phyloP scores from a whole-genome alignment of 2,888 invertebrate genomes.

The Mactromeris polynyma region DNA sequence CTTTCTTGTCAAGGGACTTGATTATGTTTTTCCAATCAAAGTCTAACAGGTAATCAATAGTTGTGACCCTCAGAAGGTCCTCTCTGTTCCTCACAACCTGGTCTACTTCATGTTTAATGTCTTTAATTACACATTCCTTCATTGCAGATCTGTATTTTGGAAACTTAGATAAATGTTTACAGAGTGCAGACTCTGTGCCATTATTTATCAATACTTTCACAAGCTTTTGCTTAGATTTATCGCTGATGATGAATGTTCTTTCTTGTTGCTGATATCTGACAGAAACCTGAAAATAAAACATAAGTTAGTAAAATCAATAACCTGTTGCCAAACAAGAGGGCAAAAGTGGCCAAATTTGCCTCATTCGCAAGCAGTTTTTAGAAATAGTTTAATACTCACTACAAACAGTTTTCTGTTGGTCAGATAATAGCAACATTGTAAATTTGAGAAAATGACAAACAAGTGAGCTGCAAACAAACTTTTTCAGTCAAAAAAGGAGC shows the following conservation, averaged over 20 bases:
- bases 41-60: conserved; percentile 27
- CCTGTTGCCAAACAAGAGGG: too few species aligned
- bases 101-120: conserved; percentile 21
- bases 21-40: conserved; percentile 42
- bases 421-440: too few species aligned
- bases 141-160: conserved; percentile 29
- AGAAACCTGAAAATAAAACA: not conserved
- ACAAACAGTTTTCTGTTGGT: too few species aligned
- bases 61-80: conserved; percentile 23
- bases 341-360: too few species aligned
- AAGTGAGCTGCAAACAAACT: too few species aligned
- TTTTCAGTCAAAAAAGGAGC: too few species aligned
- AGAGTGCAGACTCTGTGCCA: not conserved
- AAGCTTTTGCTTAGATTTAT: conserved; percentile 14
- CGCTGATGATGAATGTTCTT: conserved; percentile 26
- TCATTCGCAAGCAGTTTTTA: too few species aligned
- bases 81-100: conserved; percentile 3
- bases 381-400: too few species aligned
- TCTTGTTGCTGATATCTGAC: conserved; percentile 13
- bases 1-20: conserved; percentile 16
- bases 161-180: conserved; percentile 21
- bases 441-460: too few species aligned
- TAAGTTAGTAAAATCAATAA: too few species aligned
- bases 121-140: not conserved
- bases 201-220: conserved; percentile 14